These are phyloP conservation scores for Acronicta aceris DNA, from an alignment of 2,888 invertebrate species.

Conservation along the genomic window DNA sequence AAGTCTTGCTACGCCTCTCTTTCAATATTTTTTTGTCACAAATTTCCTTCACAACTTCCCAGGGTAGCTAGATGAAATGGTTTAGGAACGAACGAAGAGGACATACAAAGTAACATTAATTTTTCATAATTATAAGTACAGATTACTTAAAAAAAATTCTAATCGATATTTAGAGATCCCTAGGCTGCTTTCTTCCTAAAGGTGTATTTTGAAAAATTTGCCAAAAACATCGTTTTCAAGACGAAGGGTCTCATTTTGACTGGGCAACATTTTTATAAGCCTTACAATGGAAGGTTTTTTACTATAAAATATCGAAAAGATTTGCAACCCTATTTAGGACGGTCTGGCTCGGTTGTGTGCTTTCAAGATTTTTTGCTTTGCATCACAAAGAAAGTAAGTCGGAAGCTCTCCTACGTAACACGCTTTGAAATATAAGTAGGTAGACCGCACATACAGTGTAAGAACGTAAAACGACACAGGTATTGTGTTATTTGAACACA, in stretches of 20 bases:
- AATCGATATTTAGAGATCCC: too few species aligned
- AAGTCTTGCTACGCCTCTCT: too few species aligned
- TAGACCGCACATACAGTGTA: neutral
- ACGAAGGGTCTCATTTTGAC: conserved; percentile 1
- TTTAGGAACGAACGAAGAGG: too few species aligned
- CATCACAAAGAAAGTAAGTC: conserved; percentile 32
- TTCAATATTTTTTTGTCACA: too few species aligned
- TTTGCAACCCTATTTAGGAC: conserved; percentile 22
- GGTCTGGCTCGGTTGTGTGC: conserved; percentile 1
- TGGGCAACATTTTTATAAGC: conserved; percentile 5
- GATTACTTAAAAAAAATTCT: too few species aligned
- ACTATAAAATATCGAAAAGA: conserved; percentile 9
- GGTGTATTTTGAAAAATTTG: neutral
- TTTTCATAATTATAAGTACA: too few species aligned
- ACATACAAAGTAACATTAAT: too few species aligned
- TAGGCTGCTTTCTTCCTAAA: too few species aligned
- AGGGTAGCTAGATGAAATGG: too few species aligned
- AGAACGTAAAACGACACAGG: conserved; percentile 8
- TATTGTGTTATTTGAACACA: conserved; percentile 4
- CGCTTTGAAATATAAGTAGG: conserved; percentile 5
- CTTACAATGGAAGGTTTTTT: conserved; percentile 15
- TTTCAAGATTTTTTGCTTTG: conserved; percentile 28
- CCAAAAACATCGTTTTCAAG: neutral
- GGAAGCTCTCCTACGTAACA: conserved; percentile 15
- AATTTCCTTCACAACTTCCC: too few species aligned